Evolutionary conservation across 2,113 vertebrate genomes (phyloP).

Genomic region (Platanista minor): DNA sequence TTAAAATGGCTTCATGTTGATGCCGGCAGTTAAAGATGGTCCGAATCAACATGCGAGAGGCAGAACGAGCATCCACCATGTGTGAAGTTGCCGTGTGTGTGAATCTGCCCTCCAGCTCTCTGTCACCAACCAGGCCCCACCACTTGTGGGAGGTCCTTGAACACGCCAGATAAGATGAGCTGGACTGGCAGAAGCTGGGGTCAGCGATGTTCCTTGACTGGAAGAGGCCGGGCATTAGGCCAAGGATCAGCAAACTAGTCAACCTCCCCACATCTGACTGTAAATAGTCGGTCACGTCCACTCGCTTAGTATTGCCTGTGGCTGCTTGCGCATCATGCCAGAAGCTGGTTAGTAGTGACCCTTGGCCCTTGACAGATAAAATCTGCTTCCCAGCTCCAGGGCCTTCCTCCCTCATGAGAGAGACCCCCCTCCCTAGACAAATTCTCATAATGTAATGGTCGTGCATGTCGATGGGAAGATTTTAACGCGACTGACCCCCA

Average conservation of each 20-base stretch:
- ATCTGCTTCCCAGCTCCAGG: not conserved
- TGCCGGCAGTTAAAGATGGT: fast-evolving
- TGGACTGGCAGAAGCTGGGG: not conserved
- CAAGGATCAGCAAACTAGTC: not conserved
- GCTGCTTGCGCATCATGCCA: not conserved
- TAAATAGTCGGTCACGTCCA: not conserved
- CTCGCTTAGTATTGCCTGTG: not conserved
- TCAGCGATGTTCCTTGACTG: not conserved
- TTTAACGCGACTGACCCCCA: not conserved
- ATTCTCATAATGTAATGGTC: fast-evolving
- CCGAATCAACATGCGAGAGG: not conserved
- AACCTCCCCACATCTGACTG: not conserved
- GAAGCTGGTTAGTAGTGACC: not conserved
- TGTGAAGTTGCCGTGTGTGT: fast-evolving
- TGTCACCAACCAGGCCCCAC: not conserved
- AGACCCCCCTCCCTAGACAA: too few species aligned
- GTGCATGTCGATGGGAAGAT: not conserved
- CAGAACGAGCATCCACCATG: fast-evolving
- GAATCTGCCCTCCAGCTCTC: too few species aligned
- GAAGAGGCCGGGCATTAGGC: not conserved
- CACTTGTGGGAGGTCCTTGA: not conserved
- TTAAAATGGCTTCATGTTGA: not conserved
- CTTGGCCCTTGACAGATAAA: not conserved
- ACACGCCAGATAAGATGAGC: not conserved
- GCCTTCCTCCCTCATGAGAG: not conserved